Conservation (phyloP, 1,140 invertebrate genomes). For the Diabrotica virgifera region DNA sequence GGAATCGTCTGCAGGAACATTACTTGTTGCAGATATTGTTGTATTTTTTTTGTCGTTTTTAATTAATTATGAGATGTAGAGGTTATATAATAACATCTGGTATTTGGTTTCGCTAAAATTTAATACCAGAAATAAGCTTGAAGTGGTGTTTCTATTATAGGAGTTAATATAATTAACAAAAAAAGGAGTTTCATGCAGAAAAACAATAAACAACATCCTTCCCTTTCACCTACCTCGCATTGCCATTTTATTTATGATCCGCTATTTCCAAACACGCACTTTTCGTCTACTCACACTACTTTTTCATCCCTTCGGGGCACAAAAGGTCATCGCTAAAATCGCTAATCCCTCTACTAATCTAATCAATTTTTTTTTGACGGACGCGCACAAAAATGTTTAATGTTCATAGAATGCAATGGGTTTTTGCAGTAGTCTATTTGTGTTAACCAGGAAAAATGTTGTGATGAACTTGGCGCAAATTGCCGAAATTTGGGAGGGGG, state of each 20-base stretch:
- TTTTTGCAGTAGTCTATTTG: slow-evolving; percentile 42
- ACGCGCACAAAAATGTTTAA: slow-evolving; percentile 32
- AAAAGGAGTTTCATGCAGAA: not conserved
- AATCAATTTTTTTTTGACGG: not conserved
- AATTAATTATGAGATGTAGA: too few species aligned
- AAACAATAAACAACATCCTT: not conserved
- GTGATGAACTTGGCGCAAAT: slow-evolving; percentile 16
- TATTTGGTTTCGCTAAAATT: too few species aligned
- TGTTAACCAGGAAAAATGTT: slow-evolving; percentile 46
- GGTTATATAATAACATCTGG: too few species aligned
- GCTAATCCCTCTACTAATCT: not conserved
- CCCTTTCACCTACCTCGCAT: slow-evolving; percentile 16
- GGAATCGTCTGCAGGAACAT: too few species aligned
- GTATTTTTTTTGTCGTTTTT: too few species aligned
- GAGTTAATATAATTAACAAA: not conserved
- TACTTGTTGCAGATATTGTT: too few species aligned
- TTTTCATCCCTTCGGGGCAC: not conserved
- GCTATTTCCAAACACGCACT: slow-evolving; percentile 4
- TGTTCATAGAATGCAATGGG: slow-evolving; percentile 30
- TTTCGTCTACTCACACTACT: not conserved
- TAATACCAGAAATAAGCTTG: too few species aligned
- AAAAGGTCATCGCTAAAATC: not conserved
- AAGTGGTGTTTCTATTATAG: too few species aligned
- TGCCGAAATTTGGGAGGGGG: slow-evolving; percentile 27
- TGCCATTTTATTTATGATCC: slow-evolving; percentile 9